Base-by-base conservation (phyloP, 2,888 invertebrate species). In the Seladonia tumulorum region DNA sequence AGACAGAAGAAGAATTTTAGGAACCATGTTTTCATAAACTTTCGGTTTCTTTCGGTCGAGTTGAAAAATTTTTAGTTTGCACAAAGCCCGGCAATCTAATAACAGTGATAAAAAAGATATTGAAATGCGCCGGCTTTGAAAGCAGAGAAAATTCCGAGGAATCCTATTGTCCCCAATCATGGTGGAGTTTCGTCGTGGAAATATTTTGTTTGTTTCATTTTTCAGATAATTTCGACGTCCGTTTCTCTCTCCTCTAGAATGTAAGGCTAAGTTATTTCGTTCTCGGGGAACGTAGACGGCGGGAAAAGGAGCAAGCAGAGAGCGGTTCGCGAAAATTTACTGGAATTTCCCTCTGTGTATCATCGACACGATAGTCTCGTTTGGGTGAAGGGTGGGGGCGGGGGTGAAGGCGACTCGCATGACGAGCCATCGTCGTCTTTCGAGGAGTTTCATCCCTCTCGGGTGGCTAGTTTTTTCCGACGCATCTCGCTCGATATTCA, bases 401-500 rank as follows among this genome's bases (percentile, higher is more conserved):
- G 42, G 2, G 10, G 22, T 8, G 74, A 22, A 47, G 70, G 74
- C 49, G n/a, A 74, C 70, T 80, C 71, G 81, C 75, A 25, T 70
- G 71, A 42, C 63, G 74, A 75, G 45, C 73, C 18, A 29, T 29
- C 63, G 63, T 70, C 49, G 75, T 78, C 83, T 85, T 85, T 49
- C 35, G 8, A 53, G 79, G 76, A 85, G 76, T 66, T 75, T 79
- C 66, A 35, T 35, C 12, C 42, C 35, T 39, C 18, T n/a, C 68
- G 25, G 5, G 22, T 53, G 39, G 25, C 70, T 14, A 66, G 68
- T 79, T 86, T 82, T 76, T 86, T 76, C 57, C 53, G 66, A 14
- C 53, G 71, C 63, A 68, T 66, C 68, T 35, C 35, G 29, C 63
- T 63, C 87, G 87, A 87, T 86, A 87, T 87, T 83, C 83, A 81